Base-by-base conservation (phyloP, 2,113 vertebrate genomes). In the Cygnus atratus region DNA sequence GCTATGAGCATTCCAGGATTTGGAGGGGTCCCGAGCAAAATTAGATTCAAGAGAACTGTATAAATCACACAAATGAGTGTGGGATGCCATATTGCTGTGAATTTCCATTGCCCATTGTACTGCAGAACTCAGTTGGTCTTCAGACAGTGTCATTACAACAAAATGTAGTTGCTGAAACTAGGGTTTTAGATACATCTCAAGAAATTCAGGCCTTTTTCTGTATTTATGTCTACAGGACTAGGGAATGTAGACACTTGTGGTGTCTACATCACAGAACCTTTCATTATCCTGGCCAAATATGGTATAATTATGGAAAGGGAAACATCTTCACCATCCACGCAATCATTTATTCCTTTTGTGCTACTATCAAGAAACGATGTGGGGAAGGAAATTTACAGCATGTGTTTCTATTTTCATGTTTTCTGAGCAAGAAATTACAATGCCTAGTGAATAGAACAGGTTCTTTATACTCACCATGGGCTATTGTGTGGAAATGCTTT, bases 401-500 rank as follows among this genome's bases (percentile, higher is more conserved):
- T 16, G 2, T 87, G 13, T 71, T 84, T 74, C 55, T 85, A 37
- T 85, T 93, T 89, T 77, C 67, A 7, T 66, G n/a, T 92, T 91
- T 92, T 96, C 63, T 80, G 48, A 94, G 58, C 41, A 76, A 93
- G 50, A 83, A 85, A 87, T 91, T 66, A 66, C 24, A 82, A 41
- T 70, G 50, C 12, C 22, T 83, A 61, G 67, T 91, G 92, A 96
- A 93, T 6, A 85, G n/a, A 83, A 44, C 37, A 85, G 67, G 50
- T 76, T 85, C 78, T 93, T 94, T 80, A 43, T 59, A 57, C 65
- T 93, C 73, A 43, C 77, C 94, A 71, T 63, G 58, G 48, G 46
- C 87, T 87, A 75, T 50, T 94, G 71, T 91, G 78, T 91, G 87
- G 85, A 96, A 94, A 91, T 77, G 57, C 70, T 76, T 82, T 76